A percentile compares a stretch with the other conserved stretches of the same genome.
Evolutionary conservation across 30 jellyfish, hydroid and myxozoan species (phyloP).

Genomic region (Hydractinia symbiolongicarpus): DNA sequence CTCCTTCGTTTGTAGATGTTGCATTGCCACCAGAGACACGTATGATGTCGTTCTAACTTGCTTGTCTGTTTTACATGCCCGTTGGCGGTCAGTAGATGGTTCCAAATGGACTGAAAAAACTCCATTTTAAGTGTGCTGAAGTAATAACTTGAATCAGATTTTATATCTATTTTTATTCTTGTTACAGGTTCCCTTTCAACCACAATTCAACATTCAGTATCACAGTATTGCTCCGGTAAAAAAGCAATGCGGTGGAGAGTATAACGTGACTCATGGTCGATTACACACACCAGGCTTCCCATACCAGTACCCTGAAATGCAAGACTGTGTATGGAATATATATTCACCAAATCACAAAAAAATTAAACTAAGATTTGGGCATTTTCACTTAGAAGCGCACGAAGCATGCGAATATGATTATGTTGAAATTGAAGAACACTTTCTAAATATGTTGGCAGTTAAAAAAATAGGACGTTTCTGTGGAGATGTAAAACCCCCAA

Average conservation of each 20-base stretch:
- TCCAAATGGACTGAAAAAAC: too few relatives aligned
- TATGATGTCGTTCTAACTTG: too few relatives aligned
- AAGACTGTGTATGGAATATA: constrained; percentile 67
- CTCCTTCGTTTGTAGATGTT: too few relatives aligned
- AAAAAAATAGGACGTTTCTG: constrained; percentile 76
- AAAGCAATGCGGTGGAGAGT: constrained; percentile 36
- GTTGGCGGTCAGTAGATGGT: too few relatives aligned
- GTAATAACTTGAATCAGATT: too few relatives aligned
- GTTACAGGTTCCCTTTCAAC: constrained; percentile 46
- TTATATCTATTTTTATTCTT: too few relatives aligned
- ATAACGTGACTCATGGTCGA: constrained; percentile 33
- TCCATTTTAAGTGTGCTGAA: too few relatives aligned
- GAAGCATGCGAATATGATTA: constrained; percentile 61
- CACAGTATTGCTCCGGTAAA: constrained; percentile 48
- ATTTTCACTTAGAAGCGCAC: constrained; percentile 54
- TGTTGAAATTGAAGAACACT: constrained; percentile 58
- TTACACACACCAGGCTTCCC: constrained; percentile 84
- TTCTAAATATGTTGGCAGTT: constrained; percentile 25
- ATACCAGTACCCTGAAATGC: constrained; percentile 55
- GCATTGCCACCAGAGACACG: too few relatives aligned
- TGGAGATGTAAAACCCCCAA: constrained; percentile 58
- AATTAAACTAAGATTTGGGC: constrained; percentile 39
- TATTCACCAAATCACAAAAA: constrained; percentile 26
- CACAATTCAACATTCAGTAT: constrained; percentile 45
- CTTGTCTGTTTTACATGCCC: too few relatives aligned